phyloP scores from a whole-genome alignment of 1,140 invertebrate genomes.

The Hypothenemus hampei region DNA sequence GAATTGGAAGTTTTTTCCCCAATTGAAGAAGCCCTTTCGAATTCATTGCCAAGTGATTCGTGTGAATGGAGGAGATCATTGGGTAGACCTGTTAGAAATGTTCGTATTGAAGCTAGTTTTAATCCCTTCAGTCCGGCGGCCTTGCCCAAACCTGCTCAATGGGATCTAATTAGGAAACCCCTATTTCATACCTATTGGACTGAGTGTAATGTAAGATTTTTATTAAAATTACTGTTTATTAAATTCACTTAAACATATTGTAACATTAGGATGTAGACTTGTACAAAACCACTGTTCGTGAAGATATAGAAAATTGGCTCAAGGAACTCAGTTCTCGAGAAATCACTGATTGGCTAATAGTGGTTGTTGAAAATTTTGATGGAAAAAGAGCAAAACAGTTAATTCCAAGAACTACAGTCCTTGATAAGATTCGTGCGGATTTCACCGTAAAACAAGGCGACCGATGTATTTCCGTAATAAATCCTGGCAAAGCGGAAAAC shows the following conservation, averaged over 20 bases:
- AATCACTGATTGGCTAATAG: slow-evolving; percentile 89
- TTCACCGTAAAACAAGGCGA: slow-evolving; percentile 86
- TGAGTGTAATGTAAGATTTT: slow-evolving; percentile 76
- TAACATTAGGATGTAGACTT: slow-evolving; percentile 76
- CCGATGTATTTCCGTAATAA: slow-evolving; percentile 85
- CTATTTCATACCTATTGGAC: slow-evolving; percentile 95
- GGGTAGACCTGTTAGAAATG: slow-evolving; percentile 72
- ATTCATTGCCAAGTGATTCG: slow-evolving; percentile 76
- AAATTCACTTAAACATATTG: not conserved
- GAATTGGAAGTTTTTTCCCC: slow-evolving; percentile 80
- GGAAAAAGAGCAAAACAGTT: slow-evolving; percentile 88
- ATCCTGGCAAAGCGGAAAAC: slow-evolving; percentile 84
- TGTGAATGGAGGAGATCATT: slow-evolving; percentile 87
- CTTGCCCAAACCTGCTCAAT: slow-evolving; percentile 61
- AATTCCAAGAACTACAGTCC: slow-evolving; percentile 83
- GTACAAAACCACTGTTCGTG: slow-evolving; percentile 79
- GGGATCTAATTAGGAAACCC: slow-evolving; percentile 76
- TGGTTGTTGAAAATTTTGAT: slow-evolving; percentile 89
- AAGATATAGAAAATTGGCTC: slow-evolving; percentile 86
- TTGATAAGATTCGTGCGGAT: slow-evolving; percentile 91
- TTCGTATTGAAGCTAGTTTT: slow-evolving; percentile 80
- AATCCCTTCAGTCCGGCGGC: slow-evolving; percentile 71
- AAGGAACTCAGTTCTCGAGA: slow-evolving; percentile 68
- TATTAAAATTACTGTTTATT: not conserved
- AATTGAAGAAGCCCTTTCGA: slow-evolving; percentile 69